A percentile compares a stretch with the other conserved stretches of the same genome.
These are phyloP conservation scores for Apeltes quadracus DNA, from an alignment of 2,113 vertebrate genomes.

Conservation along the genomic window DNA sequence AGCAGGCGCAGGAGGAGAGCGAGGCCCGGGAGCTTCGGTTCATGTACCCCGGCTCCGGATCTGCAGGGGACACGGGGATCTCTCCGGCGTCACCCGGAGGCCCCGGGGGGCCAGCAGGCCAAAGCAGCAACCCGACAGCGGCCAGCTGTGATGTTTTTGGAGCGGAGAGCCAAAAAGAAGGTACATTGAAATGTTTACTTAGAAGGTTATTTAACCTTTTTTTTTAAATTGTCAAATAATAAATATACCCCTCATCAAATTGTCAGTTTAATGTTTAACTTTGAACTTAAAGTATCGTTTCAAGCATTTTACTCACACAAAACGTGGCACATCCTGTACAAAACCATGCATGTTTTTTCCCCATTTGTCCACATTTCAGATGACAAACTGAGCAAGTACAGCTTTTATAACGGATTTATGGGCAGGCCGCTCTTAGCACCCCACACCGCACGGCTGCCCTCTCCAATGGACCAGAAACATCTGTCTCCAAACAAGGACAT, in stretches of 20 bases:
- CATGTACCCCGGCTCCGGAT: constrained; percentile 66
- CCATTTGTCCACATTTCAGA: constrained; percentile 67
- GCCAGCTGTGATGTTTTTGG: constrained; percentile 65
- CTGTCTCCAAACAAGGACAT: constrained; percentile 44
- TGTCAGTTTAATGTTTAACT: not conserved
- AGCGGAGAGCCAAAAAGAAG: constrained; percentile 61
- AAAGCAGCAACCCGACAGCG: constrained; percentile 18
- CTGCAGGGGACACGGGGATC: constrained; percentile 46
- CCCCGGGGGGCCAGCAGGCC: constrained; percentile 5
- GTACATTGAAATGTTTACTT: constrained; percentile 48
- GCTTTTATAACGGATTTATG: constrained; percentile 77
- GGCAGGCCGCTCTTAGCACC: constrained; percentile 64
- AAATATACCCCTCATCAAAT: not conserved
- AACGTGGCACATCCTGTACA: not conserved
- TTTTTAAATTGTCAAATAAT: not conserved
- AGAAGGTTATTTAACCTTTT: not conserved
- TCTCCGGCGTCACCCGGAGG: constrained; percentile 37
- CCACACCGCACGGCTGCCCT: constrained; percentile 51
- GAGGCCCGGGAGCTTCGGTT: constrained; percentile 82
- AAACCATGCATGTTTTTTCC: not conserved
- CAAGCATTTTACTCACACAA: constrained; percentile 16
- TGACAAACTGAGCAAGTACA: constrained; percentile 77
- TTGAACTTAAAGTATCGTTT: not conserved
- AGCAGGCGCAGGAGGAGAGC: constrained; percentile 91
- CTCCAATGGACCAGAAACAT: constrained; percentile 54